A percentile compares a stretch with the other conserved stretches of the same genome.
Evolutionary conservation across 2,113 vertebrate species (phyloP).

Genomic region (Cephalopterus ornatus): DNA sequence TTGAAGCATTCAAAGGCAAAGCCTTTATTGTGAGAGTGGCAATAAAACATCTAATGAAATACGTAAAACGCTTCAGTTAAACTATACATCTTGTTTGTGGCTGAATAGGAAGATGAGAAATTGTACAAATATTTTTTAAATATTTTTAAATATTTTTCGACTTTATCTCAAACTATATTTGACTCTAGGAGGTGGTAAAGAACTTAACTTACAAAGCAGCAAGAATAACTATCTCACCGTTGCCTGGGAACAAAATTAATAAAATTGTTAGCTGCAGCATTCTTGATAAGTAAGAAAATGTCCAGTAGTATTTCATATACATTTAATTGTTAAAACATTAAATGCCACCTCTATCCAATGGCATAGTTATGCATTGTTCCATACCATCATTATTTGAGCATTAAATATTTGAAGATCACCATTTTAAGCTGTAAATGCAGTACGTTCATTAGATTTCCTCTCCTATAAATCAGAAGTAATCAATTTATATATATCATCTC

Average conservation of each 20-base stretch:
- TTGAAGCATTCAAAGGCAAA: background rate
- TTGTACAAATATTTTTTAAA: background rate
- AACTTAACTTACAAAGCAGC: background rate
- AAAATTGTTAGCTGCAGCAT: background rate
- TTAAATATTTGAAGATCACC: background rate
- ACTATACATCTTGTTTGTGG: background rate
- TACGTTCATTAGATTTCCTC: background rate
- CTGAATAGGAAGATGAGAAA: background rate
- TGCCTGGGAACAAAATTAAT: background rate
- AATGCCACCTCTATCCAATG: background rate
- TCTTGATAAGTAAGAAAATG: background rate
- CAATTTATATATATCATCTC: background rate
- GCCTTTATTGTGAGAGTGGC: background rate
- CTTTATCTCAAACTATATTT: background rate
- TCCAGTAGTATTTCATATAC: background rate
- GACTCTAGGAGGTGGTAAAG: background rate
- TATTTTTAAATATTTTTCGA: too few species aligned
- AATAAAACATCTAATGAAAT: background rate
- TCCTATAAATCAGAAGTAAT: background rate
- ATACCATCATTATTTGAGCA: background rate
- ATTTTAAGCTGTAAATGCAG: background rate
- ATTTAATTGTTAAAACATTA: background rate
- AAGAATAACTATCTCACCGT: background rate
- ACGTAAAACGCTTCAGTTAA: too few species aligned
- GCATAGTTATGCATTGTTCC: background rate